phyloP scores from a whole-genome alignment of 2,888 invertebrate genomes.

The Yponomeuta cagnagella region DNA sequence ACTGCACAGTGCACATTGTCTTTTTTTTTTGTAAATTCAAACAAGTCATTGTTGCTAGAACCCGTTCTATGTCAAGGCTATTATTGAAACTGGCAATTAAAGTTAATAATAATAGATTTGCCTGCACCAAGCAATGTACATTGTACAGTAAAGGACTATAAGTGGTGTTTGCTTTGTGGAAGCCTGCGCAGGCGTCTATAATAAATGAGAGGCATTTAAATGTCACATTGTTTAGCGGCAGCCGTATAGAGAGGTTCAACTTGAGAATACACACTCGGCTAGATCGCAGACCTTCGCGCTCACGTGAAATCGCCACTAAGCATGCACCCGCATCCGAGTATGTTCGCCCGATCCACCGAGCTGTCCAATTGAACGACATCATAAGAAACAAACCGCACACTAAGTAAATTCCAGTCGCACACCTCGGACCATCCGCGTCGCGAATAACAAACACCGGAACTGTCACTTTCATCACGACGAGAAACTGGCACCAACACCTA shows the following conservation, averaged over 20 bases:
- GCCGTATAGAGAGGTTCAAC: constrained; percentile 50
- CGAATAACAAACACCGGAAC: constrained; percentile 67
- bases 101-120: constrained; percentile 1
- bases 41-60: background rate
- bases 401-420: constrained; percentile 35
- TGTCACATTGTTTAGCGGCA: constrained; percentile 56
- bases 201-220: constrained; percentile 45
- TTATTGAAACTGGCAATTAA: background rate
- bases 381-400: background rate
- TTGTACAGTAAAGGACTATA: background rate
- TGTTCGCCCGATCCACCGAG: background rate
- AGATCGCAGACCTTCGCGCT: constrained; percentile 23
- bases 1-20: background rate
- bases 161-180: constrained; percentile 13
- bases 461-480: constrained; percentile 65
- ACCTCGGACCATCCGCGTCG: constrained; percentile 29
- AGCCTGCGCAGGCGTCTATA: constrained; percentile 45
- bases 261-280: constrained; percentile 43
- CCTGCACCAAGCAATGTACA: background rate
- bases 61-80: constrained; percentile 4
- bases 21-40: background rate
- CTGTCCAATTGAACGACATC: background rate
- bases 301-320: constrained; percentile 15
- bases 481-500: constrained; percentile 34
- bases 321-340: background rate